These are phyloP conservation scores for Myzus persicae DNA, from an alignment of 1,140 invertebrate genomes.

Conservation along the genomic window DNA sequence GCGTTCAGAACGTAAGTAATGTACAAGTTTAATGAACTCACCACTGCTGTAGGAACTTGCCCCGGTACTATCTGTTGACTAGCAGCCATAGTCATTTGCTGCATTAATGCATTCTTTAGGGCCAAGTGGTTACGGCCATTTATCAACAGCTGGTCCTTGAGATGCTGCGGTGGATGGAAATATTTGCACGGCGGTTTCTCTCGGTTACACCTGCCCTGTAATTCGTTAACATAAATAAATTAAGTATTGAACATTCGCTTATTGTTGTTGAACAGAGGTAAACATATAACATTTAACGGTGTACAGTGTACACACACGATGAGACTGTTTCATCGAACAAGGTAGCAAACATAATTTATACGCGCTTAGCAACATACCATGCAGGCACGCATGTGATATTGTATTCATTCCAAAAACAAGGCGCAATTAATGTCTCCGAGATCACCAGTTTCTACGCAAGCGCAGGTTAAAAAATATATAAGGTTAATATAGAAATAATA, in stretches of 20 bases:
- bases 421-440: not conserved
- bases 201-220: constrained; percentile 98
- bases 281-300: not conserved
- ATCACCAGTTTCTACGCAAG: too few species aligned
- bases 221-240: constrained; percentile 60
- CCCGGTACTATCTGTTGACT: constrained; percentile 86
- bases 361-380: not conserved
- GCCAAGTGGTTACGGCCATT: constrained; percentile 99
- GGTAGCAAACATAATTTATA: not conserved
- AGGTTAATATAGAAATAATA: too few species aligned
- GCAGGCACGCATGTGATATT: not conserved
- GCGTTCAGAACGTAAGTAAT: not conserved
- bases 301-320: not conserved
- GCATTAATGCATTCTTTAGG: constrained; percentile 94
- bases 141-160: constrained; percentile 99
- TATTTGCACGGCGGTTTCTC: constrained; percentile 99
- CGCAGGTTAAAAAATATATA: too few species aligned
- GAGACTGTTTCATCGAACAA: not conserved
- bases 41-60: constrained; percentile 85
- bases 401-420: not conserved
- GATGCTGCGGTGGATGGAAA: constrained; percentile 98
- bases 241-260: not conserved
- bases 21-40: constrained; percentile 69
- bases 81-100: constrained; percentile 91
- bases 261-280: not conserved